phyloP scores from a whole-genome alignment of 2,113 vertebrate genomes.

The Muscicapa adusta region DNA sequence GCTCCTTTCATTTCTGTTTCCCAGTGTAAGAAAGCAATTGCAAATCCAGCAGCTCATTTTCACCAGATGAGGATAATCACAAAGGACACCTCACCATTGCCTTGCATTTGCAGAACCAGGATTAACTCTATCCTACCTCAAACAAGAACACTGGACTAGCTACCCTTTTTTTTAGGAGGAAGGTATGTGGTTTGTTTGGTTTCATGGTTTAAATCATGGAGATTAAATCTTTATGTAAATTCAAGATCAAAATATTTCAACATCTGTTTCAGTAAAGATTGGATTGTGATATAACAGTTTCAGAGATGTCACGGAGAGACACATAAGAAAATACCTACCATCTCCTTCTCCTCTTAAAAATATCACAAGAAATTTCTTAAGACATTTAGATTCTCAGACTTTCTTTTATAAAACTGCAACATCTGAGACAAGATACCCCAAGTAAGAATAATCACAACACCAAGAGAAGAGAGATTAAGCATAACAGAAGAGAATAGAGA shows the following conservation, averaged over 20 bases:
- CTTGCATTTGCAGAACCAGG: accelerated
- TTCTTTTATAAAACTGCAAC: neutral
- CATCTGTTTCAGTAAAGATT: neutral
- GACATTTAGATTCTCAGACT: neutral
- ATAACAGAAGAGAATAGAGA: neutral
- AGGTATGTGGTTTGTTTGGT: neutral
- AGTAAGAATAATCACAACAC: neutral
- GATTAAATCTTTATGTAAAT: neutral
- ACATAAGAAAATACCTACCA: neutral
- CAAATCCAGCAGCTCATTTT: neutral
- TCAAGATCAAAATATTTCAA: neutral
- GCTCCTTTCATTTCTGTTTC: accelerated
- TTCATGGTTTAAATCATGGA: neutral
- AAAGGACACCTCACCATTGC: neutral
- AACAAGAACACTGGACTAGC: neutral
- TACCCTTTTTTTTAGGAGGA: neutral
- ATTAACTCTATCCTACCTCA: neutral
- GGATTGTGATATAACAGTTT: neutral
- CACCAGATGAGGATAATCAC: neutral
- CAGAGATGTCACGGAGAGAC: neutral
- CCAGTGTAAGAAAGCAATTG: neutral
- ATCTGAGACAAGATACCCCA: neutral
- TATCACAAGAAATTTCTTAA: neutral
- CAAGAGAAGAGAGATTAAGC: neutral
- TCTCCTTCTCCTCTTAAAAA: neutral